Base-by-base conservation (phyloP, 2,888 invertebrate species). In the Kuschelorhynchus macadamiae region DNA sequence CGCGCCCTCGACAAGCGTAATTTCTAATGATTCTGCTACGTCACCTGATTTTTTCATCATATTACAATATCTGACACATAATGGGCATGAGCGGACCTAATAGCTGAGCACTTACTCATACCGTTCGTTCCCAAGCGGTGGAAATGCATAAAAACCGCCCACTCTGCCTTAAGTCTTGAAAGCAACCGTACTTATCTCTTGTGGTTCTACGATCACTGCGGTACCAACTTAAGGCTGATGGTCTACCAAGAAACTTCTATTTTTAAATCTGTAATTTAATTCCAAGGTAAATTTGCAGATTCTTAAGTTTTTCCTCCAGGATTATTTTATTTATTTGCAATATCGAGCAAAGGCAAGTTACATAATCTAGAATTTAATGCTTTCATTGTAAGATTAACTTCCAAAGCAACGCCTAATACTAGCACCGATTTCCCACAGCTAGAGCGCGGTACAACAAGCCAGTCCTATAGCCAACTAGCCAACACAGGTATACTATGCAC, bases 91-190 rank as follows among this genome's bases (percentile, higher is more conserved):
- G 39, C 53, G 33, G 42, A 46, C 36, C 53, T 62, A 62, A 62
- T 62, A 55, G 55, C 62, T 62, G 62, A 62, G 47, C 62, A 53
- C 62, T 62, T 62, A 62, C 62, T 62, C 62, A 62, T 62, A 55
- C 62, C 53, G 62, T 62, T 55, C 42, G 62, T 62, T 62, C 62
- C 62, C 62, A 62, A 62, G 62, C 62, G 53, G 42, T 36, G 53
- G 55, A 62, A 52, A 61, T 61, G 52, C 61, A 61, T 61, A 61
- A 60, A n/a, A 62, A 33, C 62, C 62, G 62, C 62, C 62, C 47
- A 62, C 62, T 62, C 62, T 46, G 55, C 62, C 62, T 62, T 62
- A 62, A 62, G 61, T 52, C 61, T 52, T 61, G 52, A 61, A 52
- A 61, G 61, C 61, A 52, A 50, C 61, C 52, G 52, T 52, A 61